Base-by-base conservation (phyloP, 2,888 invertebrate species). In the Saturnia pavonia region DNA sequence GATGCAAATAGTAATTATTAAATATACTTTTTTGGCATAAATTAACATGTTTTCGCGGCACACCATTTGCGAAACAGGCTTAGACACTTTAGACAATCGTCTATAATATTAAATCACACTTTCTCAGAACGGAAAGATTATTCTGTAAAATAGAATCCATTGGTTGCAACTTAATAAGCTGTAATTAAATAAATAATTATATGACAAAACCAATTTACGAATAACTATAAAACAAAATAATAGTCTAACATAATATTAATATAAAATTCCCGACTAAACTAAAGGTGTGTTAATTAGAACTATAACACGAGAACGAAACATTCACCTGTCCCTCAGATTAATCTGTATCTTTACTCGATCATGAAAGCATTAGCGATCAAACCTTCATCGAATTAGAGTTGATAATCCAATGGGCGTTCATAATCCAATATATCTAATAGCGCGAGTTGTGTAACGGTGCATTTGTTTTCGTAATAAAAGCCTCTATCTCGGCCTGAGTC, bases 391-490 rank as follows among this genome's bases (percentile, higher is more conserved):
- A 0, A 0, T 71, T 82, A 87, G 73, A 75, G 81, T 77, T 70
- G 66, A 76, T 72, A 81, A 78, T 86, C 63, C 74, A 71, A 48
- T 76, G 72, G 42, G 73, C 74, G 19, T 63, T 69, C 27, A 19
- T 60, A 45, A 72, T 75, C 69, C 71, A 72, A 78, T 74, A 77
- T 78, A 80, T 79, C 75, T 77, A 80, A 80, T 81, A 82, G 82
- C 80, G 73, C 81, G 79, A 81, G 84, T 86, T 85, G 81, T 79
- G 83, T 88, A 91, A 89, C 88, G 88, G 89, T 89, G 86, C 88
- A 89, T 89, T 88, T 87, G 88, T 89, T 90, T 89, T 89, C 84
- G 87, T 90, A 88, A 88, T 89, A 87, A 88, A 88, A 85, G 85
- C 80, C 80, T 83, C 82, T 81, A 88, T 89, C 87, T 83, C 88